These are phyloP conservation scores for Apamea monoglypha DNA, from an alignment of 2,888 invertebrate genomes.

Conservation along the genomic window DNA sequence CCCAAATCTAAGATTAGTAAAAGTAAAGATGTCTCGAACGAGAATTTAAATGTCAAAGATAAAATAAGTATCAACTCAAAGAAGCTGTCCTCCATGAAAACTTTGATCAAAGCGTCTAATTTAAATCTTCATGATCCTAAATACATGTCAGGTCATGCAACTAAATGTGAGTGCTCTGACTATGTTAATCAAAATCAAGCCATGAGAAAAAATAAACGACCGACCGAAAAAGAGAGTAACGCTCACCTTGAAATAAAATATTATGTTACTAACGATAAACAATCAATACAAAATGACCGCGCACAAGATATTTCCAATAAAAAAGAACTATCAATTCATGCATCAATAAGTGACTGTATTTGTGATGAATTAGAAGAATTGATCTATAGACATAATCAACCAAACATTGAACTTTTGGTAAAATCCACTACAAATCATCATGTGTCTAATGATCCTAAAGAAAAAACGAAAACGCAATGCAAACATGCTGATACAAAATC, in stretches of 20 bases:
- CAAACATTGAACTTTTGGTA: background rate
- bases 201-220: conserved; percentile 4
- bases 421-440: background rate
- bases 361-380: conserved; percentile 17
- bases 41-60: background rate
- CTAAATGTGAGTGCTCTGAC: conserved; percentile 9
- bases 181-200: conserved; percentile 4
- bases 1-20: conserved; percentile 38
- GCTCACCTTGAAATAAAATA: conserved; percentile 5
- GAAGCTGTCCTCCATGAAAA: conserved; percentile 2
- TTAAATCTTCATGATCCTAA: conserved; percentile 1
- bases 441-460: background rate
- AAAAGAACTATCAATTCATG: conserved; percentile 1
- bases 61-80: conserved; percentile 15
- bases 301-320: background rate
- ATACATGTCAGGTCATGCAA: background rate
- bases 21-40: conserved; percentile 22
- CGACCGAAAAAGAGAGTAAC: background rate
- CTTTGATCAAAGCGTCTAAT: conserved; percentile 5
- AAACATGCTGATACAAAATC: background rate
- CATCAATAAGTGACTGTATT: conserved; percentile 10
- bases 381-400: background rate
- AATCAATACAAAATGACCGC: background rate
- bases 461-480: background rate
- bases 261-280: background rate